Evolutionary conservation across 1,140 invertebrate genomes (phyloP), one percentile per base, ranked within the genome.

Genomic region (Cryptotermes secundus): DNA sequence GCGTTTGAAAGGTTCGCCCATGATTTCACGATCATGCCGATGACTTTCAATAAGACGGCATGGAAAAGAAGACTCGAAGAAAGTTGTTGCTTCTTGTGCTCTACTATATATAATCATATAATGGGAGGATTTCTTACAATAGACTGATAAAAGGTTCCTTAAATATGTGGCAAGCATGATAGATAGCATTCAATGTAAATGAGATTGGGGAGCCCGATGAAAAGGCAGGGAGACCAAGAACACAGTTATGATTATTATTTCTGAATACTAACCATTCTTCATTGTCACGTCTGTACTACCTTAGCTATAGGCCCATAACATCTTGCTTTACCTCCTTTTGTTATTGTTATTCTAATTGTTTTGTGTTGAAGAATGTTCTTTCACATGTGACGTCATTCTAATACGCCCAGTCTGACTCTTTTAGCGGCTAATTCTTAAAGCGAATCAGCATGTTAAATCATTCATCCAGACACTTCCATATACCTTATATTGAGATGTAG

Each of bases 71-170:
- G 59, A 31, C 26, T 49, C 10, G 26, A 65, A 72, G 59, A 72
- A 72, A 14, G 59, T 3, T 72, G 59, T n/a, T 9, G 59, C 14
- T 31, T 72, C 10, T 72, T 72, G 59, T 72, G 26, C 14, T 72
- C 59, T 72, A 1, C 26, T 72, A 72, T 31, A 72, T 72, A 72
- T 72, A 7, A n/a, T 72, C 31, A 72, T 72, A 7, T 31, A 72
- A 72, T 72, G 59, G 59, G 59, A 31, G 59, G 59, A 31, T 72
- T 72, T 72, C n/a, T 26, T 72, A 72, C 59, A 72, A 72, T 72
- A n/a, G 59, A n/a, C 59, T n/a, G 59, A 72, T 72, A 72, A 72
- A 72, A 72, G 9, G 26, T 31, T 72, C 14, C n/a, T 72, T 72
- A n/a, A 72, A 72, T n/a, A n/a, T 7, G 26, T 14, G 31, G n/a